phyloP scores from a whole-genome alignment of 2,797 vertebrate genomes.

The Danio albolineatus region DNA sequence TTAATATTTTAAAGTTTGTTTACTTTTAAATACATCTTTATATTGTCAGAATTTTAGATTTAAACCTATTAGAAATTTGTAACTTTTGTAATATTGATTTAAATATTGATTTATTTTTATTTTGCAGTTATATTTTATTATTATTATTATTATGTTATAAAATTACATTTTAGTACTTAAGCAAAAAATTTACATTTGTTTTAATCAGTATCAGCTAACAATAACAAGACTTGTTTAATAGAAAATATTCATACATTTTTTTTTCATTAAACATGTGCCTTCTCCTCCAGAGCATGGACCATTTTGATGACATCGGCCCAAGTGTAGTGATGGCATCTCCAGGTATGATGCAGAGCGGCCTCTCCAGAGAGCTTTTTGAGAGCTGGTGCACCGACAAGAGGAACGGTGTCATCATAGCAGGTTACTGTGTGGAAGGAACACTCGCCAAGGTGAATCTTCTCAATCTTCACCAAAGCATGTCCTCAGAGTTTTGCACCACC shows the following conservation, averaged over 20 bases:
- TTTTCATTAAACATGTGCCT: neutral
- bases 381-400: constrained; percentile 99
- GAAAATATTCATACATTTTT: no score
- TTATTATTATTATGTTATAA: no score
- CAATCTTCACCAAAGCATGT: neutral
- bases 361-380: constrained; percentile 95
- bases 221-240: neutral
- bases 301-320: constrained; percentile 96
- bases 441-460: constrained; percentile 88
- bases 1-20: no score
- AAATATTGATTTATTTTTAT: no score
- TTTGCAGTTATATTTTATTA: no score
- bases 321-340: constrained; percentile 98
- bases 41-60: no score
- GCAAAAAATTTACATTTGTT: neutral
- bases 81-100: no score
- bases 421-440: constrained; percentile 95
- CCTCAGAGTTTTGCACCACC: neutral
- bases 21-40: no score
- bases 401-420: constrained; percentile 96
- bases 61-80: no score
- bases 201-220: neutral
- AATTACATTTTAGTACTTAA: no score
- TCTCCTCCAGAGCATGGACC: constrained; percentile 92
- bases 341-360: constrained; percentile 98